Evolutionary conservation across 2,113 vertebrate species (phyloP).

Genomic region (Sylvilagus bachmani): DNA sequence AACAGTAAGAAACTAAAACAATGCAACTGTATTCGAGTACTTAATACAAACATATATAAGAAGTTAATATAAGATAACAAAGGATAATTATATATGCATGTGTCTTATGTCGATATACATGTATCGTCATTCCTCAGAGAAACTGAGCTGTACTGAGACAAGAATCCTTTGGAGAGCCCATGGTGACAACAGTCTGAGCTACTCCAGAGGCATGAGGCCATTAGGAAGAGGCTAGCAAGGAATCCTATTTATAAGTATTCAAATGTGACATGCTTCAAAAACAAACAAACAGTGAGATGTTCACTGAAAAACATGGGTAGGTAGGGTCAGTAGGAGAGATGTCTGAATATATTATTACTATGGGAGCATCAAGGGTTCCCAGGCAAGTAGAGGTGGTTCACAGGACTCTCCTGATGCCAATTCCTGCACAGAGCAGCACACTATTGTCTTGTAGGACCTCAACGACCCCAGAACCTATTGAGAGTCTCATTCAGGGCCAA

Average conservation of each 20-base stretch:
- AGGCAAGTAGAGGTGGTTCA: neutral
- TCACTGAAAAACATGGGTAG: neutral
- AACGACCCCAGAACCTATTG: neutral
- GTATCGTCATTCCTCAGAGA: constrained; percentile 7
- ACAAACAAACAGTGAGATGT: neutral
- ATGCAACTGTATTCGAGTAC: neutral
- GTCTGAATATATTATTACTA: neutral
- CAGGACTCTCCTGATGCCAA: neutral
- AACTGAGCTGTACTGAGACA: neutral
- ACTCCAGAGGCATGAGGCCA: neutral
- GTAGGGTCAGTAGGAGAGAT: neutral
- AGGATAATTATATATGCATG: neutral
- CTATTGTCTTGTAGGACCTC: neutral
- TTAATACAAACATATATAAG: constrained; percentile 6
- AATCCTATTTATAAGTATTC: neutral
- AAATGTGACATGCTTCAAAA: neutral
- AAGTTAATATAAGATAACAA: constrained; percentile 8
- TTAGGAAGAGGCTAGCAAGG: neutral
- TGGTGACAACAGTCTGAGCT: constrained; percentile 3
- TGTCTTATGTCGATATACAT: neutral
- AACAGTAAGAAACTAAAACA: neutral
- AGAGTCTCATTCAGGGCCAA: neutral
- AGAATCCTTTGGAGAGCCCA: neutral
- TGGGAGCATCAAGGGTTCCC: neutral
- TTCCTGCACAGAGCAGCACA: neutral